Base-by-base conservation (phyloP, 2,797 vertebrate genomes). In the Acanthis flammea region DNA sequence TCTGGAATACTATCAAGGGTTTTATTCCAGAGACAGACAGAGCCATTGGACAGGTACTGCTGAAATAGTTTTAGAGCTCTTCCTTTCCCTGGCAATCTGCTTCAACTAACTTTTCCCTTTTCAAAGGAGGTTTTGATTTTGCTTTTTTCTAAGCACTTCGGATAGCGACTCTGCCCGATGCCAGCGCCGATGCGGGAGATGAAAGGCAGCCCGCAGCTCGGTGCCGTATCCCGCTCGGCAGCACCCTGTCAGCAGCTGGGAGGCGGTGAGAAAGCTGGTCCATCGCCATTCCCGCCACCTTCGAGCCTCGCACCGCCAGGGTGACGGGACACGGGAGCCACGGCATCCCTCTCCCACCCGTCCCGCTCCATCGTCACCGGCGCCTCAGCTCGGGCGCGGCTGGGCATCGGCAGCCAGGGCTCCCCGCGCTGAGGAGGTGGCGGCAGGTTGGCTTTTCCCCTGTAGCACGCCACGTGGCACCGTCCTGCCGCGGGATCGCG, bases 121-220 rank as follows among this genome's bases (percentile, higher is more conserved):
- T 17, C 70, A 74, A 42, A 68, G 16, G 7, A 50, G 16, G 7
- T 22, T 77, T 62, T 28, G 11, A 21, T 27, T 57, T 47, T 5
- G 6, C 3, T 3, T 14, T 55, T 55, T 51, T 35, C 15, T 6
- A 33, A n/a, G 25, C 23, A 24, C n/a, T 14, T 62, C 2, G 0
- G 37, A 67, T 5, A 22, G 24, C 22, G 37, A 11, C 35, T 39
- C n/a, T 19, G 22, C 30, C 60, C 0, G 0, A 10, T 2, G 12
- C 2, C 2, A 2, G 65, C 1, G 2, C 9, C 27, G 2, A 12
- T 7, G 27, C 0, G 14, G 25, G 33, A 58, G 12, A 12, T 3
- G 41, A 44, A 13, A 54, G 39, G 57, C 33, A 24, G 50, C 19
- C 42, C 3, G 1, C 5, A 4, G 23, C 41, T 71, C 30, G 53